Evolutionary conservation across 2,797 vertebrate species (phyloP).

Genomic region (Pyrrhura leucotis): DNA sequence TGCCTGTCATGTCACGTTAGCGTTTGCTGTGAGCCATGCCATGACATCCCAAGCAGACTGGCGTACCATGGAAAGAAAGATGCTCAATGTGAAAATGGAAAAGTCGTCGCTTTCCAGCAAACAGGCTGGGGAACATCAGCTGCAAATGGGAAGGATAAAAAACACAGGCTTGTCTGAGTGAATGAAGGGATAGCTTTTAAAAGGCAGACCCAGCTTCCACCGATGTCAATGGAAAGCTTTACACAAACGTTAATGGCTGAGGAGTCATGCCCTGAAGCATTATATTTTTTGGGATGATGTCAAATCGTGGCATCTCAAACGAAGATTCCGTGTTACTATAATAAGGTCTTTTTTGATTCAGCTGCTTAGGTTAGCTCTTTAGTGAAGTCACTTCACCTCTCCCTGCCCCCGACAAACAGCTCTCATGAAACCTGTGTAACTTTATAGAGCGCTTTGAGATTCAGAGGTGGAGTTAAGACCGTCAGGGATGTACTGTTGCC

Average conservation of each 20-base stretch:
- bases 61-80: slow-evolving; percentile 42
- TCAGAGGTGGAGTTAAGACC: background rate
- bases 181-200: slow-evolving; percentile 51
- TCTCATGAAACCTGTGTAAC: slow-evolving; percentile 40
- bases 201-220: slow-evolving; percentile 38
- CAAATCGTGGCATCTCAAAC: slow-evolving; percentile 44
- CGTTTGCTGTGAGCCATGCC: background rate
- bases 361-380: slow-evolving; percentile 42
- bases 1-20: slow-evolving; percentile 65
- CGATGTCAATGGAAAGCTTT: slow-evolving; percentile 49
- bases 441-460: slow-evolving; percentile 41
- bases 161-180: slow-evolving; percentile 19
- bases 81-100: slow-evolving; percentile 59
- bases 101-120: slow-evolving; percentile 52
- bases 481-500: slow-evolving; percentile 1
- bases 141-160: slow-evolving; percentile 32
- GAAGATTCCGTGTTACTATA: slow-evolving; percentile 47
- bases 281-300: slow-evolving; percentile 67
- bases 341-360: slow-evolving; percentile 47
- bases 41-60: slow-evolving; percentile 50
- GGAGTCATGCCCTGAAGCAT: slow-evolving; percentile 56
- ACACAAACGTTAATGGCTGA: slow-evolving; percentile 55
- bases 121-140: slow-evolving; percentile 53
- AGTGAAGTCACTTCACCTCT: slow-evolving; percentile 61
- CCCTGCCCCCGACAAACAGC: slow-evolving; percentile 15